phyloP scores from a whole-genome alignment of 2,888 invertebrate species.

The Dryadula phaetusa region DNA sequence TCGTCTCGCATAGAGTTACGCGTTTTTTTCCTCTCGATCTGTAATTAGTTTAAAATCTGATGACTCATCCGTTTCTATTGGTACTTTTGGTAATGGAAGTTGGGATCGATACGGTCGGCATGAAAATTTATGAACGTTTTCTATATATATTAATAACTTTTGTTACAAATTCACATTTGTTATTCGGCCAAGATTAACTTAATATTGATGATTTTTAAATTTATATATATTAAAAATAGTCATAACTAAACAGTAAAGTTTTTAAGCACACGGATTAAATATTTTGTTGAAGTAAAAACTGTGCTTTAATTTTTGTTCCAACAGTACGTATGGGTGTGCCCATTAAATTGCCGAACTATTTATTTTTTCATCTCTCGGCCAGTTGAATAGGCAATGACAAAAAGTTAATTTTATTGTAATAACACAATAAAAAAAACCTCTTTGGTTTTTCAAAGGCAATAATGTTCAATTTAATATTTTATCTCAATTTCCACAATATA shows the following conservation, averaged over 20 bases:
- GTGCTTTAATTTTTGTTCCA: constrained; percentile 45
- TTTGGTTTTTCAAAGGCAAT: too few species aligned
- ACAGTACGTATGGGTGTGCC: constrained; percentile 53
- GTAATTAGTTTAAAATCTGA: constrained; percentile 83
- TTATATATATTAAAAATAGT: neutral
- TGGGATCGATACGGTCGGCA: constrained; percentile 56
- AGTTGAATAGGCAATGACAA: constrained; percentile 44
- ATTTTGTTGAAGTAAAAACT: neutral
- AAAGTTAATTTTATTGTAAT: constrained; percentile 40
- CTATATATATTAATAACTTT: constrained; percentile 17
- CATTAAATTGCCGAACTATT: constrained; percentile 45
- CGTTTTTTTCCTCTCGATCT: constrained; percentile 66
- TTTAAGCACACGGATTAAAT: neutral
- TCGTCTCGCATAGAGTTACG: constrained; percentile 68
- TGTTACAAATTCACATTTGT: constrained; percentile 3
- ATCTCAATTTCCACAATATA: constrained; percentile 10
- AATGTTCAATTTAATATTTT: neutral
- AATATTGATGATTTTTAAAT: neutral
- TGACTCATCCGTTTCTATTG: constrained; percentile 81
- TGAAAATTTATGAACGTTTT: constrained; percentile 39
- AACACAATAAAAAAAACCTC: constrained; percentile 16
- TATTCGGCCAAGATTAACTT: neutral
- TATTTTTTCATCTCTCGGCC: constrained; percentile 42
- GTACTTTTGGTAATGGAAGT: constrained; percentile 68
- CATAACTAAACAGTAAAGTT: neutral